Evolutionary conservation across 2,113 vertebrate genomes (phyloP).

Genomic region (Thamnaconus septentrionalis): DNA sequence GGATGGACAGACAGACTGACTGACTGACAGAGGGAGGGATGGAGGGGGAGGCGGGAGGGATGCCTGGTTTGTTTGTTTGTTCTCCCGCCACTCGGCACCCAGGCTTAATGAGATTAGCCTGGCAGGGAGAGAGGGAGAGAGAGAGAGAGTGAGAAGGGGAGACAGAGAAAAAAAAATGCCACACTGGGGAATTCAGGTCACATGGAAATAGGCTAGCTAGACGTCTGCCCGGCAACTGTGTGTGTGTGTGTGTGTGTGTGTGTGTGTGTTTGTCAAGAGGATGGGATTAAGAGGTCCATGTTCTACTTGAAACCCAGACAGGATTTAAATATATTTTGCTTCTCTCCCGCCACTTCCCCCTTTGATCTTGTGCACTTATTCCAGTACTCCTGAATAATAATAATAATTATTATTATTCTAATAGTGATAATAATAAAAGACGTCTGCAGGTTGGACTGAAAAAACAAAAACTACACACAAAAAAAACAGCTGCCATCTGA

Average conservation of each 20-base stretch:
- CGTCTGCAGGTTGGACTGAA: no score
- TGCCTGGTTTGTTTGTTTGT: slow-evolving; percentile 61
- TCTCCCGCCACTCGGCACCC: slow-evolving; percentile 65
- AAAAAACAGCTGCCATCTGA: slow-evolving; percentile 13
- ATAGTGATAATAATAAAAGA: no score
- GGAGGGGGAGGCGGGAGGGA: slow-evolving; percentile 49
- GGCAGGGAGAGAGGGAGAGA: slow-evolving; percentile 25
- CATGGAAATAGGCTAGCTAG: slow-evolving; percentile 80
- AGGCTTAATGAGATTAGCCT: slow-evolving; percentile 78
- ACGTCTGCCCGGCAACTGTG: slow-evolving; percentile 70
- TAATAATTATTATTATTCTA: no score
- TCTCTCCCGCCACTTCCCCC: slow-evolving; percentile 36
- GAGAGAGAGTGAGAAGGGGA: no score
- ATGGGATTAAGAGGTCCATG: slow-evolving; percentile 72
- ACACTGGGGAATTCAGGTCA: slow-evolving; percentile 79
- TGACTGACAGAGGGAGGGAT: no score
- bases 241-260: neutral
- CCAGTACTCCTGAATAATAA: no score
- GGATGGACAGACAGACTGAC: no score
- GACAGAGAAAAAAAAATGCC: slow-evolving; percentile 56
- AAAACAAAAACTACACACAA: slow-evolving; percentile 1
- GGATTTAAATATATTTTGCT: slow-evolving; percentile 64
- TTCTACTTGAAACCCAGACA: slow-evolving; percentile 69
- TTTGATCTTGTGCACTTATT: slow-evolving; percentile 21
- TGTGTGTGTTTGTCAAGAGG: slow-evolving; percentile 71